Evolutionary conservation across 2,888 invertebrate genomes (phyloP), one percentile per base, ranked within the genome.

Genomic region (Ornithoptera priamus): DNA sequence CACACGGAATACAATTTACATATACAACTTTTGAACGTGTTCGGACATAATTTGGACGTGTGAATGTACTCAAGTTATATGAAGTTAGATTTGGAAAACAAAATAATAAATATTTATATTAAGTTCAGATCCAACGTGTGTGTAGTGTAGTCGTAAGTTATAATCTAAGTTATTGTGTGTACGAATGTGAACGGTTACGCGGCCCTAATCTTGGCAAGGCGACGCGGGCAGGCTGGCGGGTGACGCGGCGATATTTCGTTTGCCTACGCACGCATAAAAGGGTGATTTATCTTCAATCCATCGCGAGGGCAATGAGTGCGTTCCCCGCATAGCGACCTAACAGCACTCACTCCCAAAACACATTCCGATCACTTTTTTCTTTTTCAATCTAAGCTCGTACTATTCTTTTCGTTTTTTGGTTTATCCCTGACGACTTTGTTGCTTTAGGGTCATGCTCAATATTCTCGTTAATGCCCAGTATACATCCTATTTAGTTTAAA

Each of bases 251-350:
- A 64, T 64, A 64, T 67, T 67, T 62, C 65, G 39, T 69, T 67
- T 71, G 69, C 67, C 50, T 59, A 62, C 66, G 39, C 39, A 39
- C 39, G 67, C 70, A 67, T 67, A 72, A 74, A 71, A 76, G 77
- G 78, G 81, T 83, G 79, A 84, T 86, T 83, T 84, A 85, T 87
- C 82, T 81, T 80, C 76, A 74, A 82, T 83, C 83, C 76, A 78
- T 80, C 79, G 77, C 62, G 74, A 72, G 73, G 70, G 72, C 71
- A 75, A 71, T 57, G 74, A 73, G 75, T 73, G 75, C 78, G 80
- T 79, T 80, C 80, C 80, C 73, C 75, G 75, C 77, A 77, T 79
- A 80, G 70, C 75, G 76, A 75, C 73, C 75, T 78, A 59, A 78
- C 76, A 75, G 64, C 72, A 73, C 57, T 78, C 73, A 73, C 42